Evolutionary conservation across 2,113 vertebrate species (phyloP).

Genomic region (Pterocles orientalis): DNA sequence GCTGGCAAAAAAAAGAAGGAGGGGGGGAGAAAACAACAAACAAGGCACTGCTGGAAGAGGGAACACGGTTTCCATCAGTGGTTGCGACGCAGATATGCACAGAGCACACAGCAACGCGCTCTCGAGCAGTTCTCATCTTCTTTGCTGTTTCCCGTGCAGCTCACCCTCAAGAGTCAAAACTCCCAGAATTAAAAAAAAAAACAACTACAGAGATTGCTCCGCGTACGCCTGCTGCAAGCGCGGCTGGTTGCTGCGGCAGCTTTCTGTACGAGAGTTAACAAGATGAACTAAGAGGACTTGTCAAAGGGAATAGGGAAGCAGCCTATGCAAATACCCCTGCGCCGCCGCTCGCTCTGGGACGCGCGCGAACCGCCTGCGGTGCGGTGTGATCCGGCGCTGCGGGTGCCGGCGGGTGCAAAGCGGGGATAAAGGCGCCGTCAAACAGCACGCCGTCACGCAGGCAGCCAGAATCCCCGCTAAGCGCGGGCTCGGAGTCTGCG

Average conservation of each 20-base stretch:
- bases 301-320: background rate
- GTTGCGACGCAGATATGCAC: background rate
- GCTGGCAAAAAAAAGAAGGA: too few relatives aligned
- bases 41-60: background rate
- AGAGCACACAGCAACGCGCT: background rate
- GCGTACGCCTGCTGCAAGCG: background rate
- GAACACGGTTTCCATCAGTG: background rate
- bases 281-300: slow-evolving; percentile 20
- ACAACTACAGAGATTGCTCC: background rate
- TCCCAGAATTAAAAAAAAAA: background rate
- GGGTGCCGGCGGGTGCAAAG: background rate
- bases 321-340: background rate
- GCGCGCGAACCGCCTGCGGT: rapidly evolving
- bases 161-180: background rate
- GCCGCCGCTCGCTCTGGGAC: background rate
- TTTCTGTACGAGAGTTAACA: background rate
- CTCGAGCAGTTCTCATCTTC: background rate
- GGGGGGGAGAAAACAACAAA: background rate
- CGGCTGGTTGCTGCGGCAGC: background rate
- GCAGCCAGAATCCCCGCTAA: background rate
- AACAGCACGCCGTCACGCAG: background rate
- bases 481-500: background rate
- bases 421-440: background rate
- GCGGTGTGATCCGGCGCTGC: background rate
- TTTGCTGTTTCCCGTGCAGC: background rate